Evolutionary conservation across 35 echinoderm and acorn worm genomes (phyloP).

Genomic region (Nesometra sesokonis): DNA sequence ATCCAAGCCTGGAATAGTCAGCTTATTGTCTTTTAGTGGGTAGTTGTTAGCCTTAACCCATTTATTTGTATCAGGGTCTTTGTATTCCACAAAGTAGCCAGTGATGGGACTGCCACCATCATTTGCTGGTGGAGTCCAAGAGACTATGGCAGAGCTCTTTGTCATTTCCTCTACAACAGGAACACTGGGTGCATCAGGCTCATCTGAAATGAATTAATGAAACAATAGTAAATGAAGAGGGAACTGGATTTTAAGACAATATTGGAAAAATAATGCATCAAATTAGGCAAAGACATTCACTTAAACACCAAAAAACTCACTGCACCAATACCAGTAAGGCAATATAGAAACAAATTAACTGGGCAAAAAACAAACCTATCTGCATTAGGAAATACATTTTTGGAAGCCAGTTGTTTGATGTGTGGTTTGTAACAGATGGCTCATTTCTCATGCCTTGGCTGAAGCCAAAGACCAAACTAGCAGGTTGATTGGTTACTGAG

Average conservation of each 20-base stretch:
- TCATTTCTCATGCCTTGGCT: no score
- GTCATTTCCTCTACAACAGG: constrained; percentile 61
- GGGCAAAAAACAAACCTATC: no score
- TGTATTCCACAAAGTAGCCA: constrained; percentile 64
- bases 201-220: constrained; percentile 32
- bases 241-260: background rate
- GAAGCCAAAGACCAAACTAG: no score
- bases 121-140: constrained; percentile 55
- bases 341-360: no score
- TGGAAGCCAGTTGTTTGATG: no score
- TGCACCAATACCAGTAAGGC: no score
- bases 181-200: constrained; percentile 64
- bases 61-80: constrained; percentile 30
- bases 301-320: no score
- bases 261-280: no score
- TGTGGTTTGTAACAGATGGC: no score
- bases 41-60: constrained; percentile 61
- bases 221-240: background rate
- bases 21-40: constrained; percentile 40
- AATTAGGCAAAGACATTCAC: no score
- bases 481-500: no score
- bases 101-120: constrained; percentile 96
- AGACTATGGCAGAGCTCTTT: constrained; percentile 39
- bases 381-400: no score
- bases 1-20: constrained; percentile 44